Base-by-base conservation (phyloP, 2,888 invertebrate genomes). In the Rhingia rostrata region DNA sequence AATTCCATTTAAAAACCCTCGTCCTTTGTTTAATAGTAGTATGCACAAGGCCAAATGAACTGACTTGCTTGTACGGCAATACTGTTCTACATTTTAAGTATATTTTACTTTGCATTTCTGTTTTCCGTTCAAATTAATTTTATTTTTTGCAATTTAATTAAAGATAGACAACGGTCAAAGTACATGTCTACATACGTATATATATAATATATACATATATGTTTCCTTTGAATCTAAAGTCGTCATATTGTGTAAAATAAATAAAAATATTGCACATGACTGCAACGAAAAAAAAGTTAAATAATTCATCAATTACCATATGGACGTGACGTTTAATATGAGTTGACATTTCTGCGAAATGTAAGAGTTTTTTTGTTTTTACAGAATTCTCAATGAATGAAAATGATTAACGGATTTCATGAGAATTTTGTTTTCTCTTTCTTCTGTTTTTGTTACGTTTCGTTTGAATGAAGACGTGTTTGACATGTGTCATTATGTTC, bases 31-130 rank as follows among this genome's bases (percentile, higher is more conserved):
- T 22, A 54, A 45, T 22, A 22, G 53, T 63, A 73, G 45, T 45
- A 54, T 54, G 63, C 30, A 54, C 63, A 73, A 73, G 73, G 63
- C 63, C 63, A 63, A 73, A 63, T 22, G 54, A 54, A 73, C 63
- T 63, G 63, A 63, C 63, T 61, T 61, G 61, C n/a, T 12, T n/a
- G n/a, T 12, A 22, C 22, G 22, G 39, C 69, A 60, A 63, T 63
- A 54, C 37, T 63, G 54, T 63, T 73, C 63, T 54, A 63, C 14
- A 73, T 73, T 73, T 61, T 61, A 43, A 33, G 35, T 37, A 47
- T 41, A 4, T 43, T 35, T 35, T 12, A 7, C 54, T 33, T 14
- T 43, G 14, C 35, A 22, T 73, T 45, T 63, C 14, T 51, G 30
- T 60, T 43, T 53, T 43, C 9, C 9, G 30, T 72, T 41, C 33